These are phyloP conservation scores for Syrista parreyssii DNA, from an alignment of 2,888 invertebrate genomes.

Conservation along the genomic window DNA sequence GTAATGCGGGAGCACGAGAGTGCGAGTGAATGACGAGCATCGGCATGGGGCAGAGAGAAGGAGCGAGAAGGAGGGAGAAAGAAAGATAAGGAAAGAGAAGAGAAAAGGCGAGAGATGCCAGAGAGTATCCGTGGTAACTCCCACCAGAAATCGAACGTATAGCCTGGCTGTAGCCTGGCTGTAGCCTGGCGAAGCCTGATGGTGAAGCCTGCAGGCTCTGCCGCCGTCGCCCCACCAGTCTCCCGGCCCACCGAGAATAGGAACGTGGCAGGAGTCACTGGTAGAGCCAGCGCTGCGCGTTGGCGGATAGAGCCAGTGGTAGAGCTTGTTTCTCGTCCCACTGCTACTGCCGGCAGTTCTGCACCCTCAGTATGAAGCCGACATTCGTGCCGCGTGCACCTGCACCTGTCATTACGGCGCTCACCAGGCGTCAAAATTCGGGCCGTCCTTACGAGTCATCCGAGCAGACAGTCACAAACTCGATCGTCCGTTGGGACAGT, in stretches of 20 bases:
- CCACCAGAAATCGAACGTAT: neutral
- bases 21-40: neutral
- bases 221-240: neutral
- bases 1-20: neutral
- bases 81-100: neutral
- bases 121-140: neutral
- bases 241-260: constrained; percentile 25
- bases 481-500: neutral
- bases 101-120: neutral
- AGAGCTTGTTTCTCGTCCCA: constrained; percentile 48
- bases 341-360: constrained; percentile 42
- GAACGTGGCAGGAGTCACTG: constrained; percentile 16
- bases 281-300: constrained; percentile 31
- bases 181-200: too few species aligned
- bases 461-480: neutral
- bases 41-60: neutral
- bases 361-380: constrained; percentile 60
- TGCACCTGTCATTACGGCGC: constrained; percentile 12
- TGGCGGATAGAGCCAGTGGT: constrained; percentile 26
- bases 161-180: neutral
- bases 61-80: neutral
- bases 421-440: neutral
- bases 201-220: neutral
- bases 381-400: constrained; percentile 57
- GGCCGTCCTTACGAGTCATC: neutral